Evolutionary conservation across 2,113 vertebrate species (phyloP).

Genomic region (Romanogobio albipinnatus): DNA sequence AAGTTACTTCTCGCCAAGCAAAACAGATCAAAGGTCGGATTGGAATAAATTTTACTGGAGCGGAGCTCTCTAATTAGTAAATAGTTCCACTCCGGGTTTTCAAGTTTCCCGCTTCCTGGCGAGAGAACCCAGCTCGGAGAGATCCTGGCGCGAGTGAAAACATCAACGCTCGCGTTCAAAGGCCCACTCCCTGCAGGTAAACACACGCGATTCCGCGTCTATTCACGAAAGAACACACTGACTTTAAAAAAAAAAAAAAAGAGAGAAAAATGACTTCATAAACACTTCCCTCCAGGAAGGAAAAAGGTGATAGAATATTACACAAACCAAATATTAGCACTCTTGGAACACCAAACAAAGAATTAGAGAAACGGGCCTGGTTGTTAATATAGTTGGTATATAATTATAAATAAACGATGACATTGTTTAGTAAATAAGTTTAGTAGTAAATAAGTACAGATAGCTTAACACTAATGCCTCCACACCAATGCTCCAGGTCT

Average conservation of each 20-base stretch:
- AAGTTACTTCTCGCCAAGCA: not conserved
- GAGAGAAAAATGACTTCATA: not conserved
- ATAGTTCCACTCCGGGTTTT: not conserved
- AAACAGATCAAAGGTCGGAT: not conserved
- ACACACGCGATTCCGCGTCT: not conserved
- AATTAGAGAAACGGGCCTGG: not conserved
- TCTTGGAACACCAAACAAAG: not conserved
- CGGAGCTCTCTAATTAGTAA: not conserved
- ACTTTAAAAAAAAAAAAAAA: not conserved
- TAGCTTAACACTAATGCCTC: not conserved
- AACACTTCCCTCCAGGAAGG: not conserved
- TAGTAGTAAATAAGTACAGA: not conserved
- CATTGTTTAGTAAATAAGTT: not conserved
- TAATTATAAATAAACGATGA: not conserved
- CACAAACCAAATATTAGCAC: not conserved
- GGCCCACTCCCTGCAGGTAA: constrained; percentile 5
- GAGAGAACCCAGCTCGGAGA: not conserved
- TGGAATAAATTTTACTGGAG: not conserved
- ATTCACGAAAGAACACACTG: not conserved
- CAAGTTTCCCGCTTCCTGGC: not conserved
- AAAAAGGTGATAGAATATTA: not conserved
- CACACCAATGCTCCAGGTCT: not conserved
- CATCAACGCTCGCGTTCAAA: not conserved
- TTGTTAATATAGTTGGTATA: not conserved
- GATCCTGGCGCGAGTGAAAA: constrained; percentile 20